Base-by-base conservation (phyloP, 2,888 invertebrate genomes). In the Philhelius pedissequus region DNA sequence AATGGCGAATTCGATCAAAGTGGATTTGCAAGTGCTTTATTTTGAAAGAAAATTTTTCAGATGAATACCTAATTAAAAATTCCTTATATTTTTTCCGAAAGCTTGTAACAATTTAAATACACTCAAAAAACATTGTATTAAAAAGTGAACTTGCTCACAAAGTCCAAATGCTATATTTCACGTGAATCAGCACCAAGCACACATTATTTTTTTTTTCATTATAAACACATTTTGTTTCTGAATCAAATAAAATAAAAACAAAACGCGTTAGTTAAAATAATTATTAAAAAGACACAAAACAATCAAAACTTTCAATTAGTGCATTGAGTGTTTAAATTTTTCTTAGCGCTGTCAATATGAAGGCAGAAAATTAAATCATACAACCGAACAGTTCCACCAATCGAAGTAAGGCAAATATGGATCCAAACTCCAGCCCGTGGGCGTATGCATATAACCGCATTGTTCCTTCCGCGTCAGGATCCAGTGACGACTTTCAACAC, bases 401-500 rank as follows among this genome's bases (percentile, higher is more conserved):
- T 27, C 15, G 15, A 40, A 62, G n/a, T 8, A 32, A 32, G 48
- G 8, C 4, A 86, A 87, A 84, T 86, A 97, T 97, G 96, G 97
- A 97, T 95, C 96, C 96, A 91, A 91, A 91, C 87, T 96, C 96
- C 92, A 96, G 96, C 93, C 96, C 96, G 93, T 97, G 97, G 97
- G 94, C 95, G 91, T 95, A 95, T 91, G 95, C 96, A 88, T 96
- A 96, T 93, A 96, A 96, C 93, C 95, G 96, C 89, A 93, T 96
- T 92, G 90, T 91, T 73, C 94, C 94, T 91, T 93, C 95, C 88
- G 94, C 94, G 87, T 94, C 94, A 90, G 92, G 95, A 91, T 93
- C 94, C 89, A 93, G 94, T 92, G 93, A 94, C 89, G 94, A 94
- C 91, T 93, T 94, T 91, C 93, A 95, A 91, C 94, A 94, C 92